Evolutionary conservation across 2,797 vertebrate genomes (phyloP), one percentile per base, ranked within the genome.

Genomic region (Anguilla megastoma): DNA sequence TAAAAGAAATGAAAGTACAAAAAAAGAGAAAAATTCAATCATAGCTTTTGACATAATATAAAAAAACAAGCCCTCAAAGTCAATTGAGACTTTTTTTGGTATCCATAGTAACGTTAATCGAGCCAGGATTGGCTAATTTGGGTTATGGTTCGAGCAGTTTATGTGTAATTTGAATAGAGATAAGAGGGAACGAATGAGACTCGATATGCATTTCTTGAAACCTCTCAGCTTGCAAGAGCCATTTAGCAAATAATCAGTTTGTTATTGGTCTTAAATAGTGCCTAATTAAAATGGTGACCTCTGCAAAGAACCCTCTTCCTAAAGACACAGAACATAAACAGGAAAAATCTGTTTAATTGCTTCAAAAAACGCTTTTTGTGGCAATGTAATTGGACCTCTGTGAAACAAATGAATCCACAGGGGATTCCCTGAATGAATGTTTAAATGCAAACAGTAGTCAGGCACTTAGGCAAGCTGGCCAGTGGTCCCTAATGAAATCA

Each of bases 331-430:
- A 97, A 97, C 95, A 97, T 98, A 99, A 99, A 99, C 97, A 98
- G 97, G 97, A 98, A 97, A 97, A 98, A 97, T 97, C 97, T 95
- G 94, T 97, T 94, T 98, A 98, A 99, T 98, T 98, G 97, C 97
- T 94, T 95, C 96, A 96, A 97, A 96, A 97, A 96, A 94, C 94
- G 95, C 93, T 96, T 95, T 96, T 97, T 95, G 96, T 95, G 95
- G 96, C 95, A 95, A 95, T 95, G 97, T 97, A 98, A 98, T 98
- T 98, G 97, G 97, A 96, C 97, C 97, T 97, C 94, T 93, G 97
- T 95, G 97, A 97, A 97, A 97, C 96, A 96, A 97, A 98, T 97
- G 95, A 97, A 98, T 96, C 97, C 97, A 96, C 96, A 89, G 95
- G 98, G 98, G 97, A 97, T 97, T 95, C 92, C 94, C 94, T 96